A percentile compares a stretch with the other conserved stretches of the same genome.
phyloP scores from a whole-genome alignment of 2,113 vertebrate species.

The Hypocryptadius cinnamomeus region DNA sequence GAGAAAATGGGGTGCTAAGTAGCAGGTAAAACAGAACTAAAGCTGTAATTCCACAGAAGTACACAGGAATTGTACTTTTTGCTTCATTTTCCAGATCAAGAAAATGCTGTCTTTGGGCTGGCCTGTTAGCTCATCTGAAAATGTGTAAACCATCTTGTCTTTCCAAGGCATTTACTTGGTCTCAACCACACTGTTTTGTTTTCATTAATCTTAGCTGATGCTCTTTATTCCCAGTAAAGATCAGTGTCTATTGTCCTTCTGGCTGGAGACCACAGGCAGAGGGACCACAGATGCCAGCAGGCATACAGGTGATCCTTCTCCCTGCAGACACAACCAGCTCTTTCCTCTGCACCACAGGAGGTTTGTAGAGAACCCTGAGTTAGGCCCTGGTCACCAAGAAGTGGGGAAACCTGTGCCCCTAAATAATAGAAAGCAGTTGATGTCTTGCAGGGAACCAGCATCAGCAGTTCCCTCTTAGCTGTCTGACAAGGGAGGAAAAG shows the following conservation, averaged over 20 bases:
- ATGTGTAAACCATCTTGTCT: background rate
- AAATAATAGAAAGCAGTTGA: background rate
- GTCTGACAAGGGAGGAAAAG: background rate
- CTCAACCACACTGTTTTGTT: background rate
- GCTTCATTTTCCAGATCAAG: background rate
- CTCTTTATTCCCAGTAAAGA: background rate
- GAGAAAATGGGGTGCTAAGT: background rate
- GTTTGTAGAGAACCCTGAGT: background rate
- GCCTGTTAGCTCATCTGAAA: background rate
- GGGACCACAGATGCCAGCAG: background rate
- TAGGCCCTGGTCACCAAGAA: background rate
- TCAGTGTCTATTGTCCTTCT: background rate
- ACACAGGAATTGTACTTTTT: background rate
- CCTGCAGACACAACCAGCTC: background rate
- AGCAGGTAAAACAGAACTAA: background rate
- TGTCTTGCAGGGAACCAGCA: background rate
- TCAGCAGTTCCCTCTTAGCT: background rate
- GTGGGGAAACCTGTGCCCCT: background rate
- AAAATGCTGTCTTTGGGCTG: background rate
- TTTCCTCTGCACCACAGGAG: background rate
- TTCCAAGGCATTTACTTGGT: background rate
- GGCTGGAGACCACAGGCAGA: background rate
- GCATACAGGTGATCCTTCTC: background rate
- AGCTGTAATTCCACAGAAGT: background rate
- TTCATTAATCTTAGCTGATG: background rate